A percentile compares a stretch with the other conserved stretches of the same genome.
Evolutionary conservation across 2,113 vertebrate genomes (phyloP).

Genomic region (Romanogobio albipinnatus): DNA sequence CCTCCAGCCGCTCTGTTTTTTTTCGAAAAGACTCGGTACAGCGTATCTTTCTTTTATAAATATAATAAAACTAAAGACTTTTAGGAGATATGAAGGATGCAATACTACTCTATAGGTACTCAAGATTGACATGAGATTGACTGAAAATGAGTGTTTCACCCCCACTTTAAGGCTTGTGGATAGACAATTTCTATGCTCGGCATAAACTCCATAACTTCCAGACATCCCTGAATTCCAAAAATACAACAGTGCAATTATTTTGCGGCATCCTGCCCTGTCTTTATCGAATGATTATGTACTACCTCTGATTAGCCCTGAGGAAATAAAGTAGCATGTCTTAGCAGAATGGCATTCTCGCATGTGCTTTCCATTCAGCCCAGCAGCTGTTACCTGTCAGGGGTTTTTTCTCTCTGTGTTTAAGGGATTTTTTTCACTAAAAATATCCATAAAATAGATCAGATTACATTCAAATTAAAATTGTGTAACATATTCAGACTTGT

Average conservation of each 20-base stretch:
- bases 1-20: no score
- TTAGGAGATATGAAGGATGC: no score
- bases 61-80: no score
- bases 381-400: slow-evolving; percentile 66
- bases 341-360: slow-evolving; percentile 60
- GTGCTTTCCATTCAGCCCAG: slow-evolving; percentile 66
- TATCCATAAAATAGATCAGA: neutral
- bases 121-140: no score
- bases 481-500: neutral
- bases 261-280: slow-evolving; percentile 59
- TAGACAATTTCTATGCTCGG: slow-evolving; percentile 35
- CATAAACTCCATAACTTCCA: slow-evolving; percentile 20
- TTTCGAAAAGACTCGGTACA: no score
- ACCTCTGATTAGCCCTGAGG: slow-evolving; percentile 58
- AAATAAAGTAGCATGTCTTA: slow-evolving; percentile 61
- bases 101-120: no score
- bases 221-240: slow-evolving; percentile 26
- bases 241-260: slow-evolving; percentile 54
- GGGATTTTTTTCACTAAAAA: neutral
- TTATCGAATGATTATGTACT: slow-evolving; percentile 58
- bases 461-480: neutral
- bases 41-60: no score
- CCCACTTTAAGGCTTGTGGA: slow-evolving; percentile 4
- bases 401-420: slow-evolving; percentile 29
- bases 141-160: no score